A percentile compares a stretch with the other conserved stretches of the same genome.
These are phyloP conservation scores for Apostichopus japonicus DNA, from an alignment of 35 echinoderm and acorn worm genomes.

Conservation along the genomic window DNA sequence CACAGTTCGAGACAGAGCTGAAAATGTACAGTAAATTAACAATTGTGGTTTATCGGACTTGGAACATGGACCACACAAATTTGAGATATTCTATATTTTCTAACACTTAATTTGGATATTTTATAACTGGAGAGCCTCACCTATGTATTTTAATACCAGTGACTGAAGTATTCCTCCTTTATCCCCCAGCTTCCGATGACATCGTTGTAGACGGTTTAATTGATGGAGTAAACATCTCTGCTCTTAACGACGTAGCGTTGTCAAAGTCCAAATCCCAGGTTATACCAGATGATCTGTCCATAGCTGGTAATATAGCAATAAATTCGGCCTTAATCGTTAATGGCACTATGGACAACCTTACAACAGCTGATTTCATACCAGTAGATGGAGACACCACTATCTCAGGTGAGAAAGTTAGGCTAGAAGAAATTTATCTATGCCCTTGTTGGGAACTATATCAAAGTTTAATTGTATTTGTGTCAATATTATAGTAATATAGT, in stretches of 20 bases:
- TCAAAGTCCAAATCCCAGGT: conserved; percentile 3
- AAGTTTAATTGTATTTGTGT: no score
- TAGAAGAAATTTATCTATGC: no score
- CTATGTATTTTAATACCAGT: background rate
- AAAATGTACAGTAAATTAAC: no score
- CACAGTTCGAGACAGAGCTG: no score
- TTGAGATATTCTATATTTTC: no score
- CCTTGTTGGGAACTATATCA: no score
- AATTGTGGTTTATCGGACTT: no score
- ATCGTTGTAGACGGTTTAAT: conserved; percentile 21
- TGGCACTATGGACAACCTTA: conserved; percentile 44
- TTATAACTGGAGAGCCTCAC: no score
- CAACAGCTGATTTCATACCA: conserved; percentile 34
- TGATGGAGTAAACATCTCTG: conserved; percentile 56
- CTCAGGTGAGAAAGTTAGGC: background rate
- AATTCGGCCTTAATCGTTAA: background rate
- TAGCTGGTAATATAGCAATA: background rate
- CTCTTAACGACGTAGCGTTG: conserved; percentile 9
- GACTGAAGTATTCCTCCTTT: background rate
- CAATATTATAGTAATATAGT: no score
- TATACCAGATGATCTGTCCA: conserved; percentile 4
- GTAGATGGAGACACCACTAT: conserved; percentile 9
- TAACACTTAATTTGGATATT: no score
- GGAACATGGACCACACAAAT: no score
- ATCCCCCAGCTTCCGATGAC: background rate